phyloP scores from a whole-genome alignment of 2,888 invertebrate genomes.

The Spialia ferax region DNA sequence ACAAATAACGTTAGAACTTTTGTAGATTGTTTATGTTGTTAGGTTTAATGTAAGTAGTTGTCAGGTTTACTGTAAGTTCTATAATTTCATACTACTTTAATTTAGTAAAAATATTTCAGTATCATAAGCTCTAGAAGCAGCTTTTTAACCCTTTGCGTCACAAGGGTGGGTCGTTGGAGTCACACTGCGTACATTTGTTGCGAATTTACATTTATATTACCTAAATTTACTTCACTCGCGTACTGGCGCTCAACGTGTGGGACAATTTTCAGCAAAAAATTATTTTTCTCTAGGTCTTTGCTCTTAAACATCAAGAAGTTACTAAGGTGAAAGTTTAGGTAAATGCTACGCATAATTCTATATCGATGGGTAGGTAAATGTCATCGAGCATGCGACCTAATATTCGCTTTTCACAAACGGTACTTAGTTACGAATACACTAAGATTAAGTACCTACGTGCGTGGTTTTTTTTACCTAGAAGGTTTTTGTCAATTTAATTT shows the following conservation, averaged over 20 bases:
- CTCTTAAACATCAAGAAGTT: neutral
- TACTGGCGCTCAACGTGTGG: neutral
- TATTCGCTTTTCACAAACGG: too few relatives aligned
- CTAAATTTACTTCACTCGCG: neutral
- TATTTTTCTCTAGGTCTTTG: neutral
- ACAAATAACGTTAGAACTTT: neutral
- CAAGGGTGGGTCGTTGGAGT: constrained; percentile 14
- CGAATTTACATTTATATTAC: constrained; percentile 20
- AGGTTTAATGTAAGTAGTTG: too few relatives aligned
- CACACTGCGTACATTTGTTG: constrained; percentile 18
- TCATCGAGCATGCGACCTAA: too few relatives aligned
- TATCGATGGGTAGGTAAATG: too few relatives aligned
- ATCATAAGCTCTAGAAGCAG: constrained; percentile 1
- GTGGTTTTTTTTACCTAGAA: neutral
- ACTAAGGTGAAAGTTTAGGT: neutral
- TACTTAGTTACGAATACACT: too few relatives aligned
- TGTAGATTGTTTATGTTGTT: neutral
- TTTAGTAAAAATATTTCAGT: neutral
- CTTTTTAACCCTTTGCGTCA: constrained; percentile 14
- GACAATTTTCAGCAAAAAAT: constrained; percentile 1
- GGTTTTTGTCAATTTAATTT: too few relatives aligned
- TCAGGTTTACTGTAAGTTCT: too few relatives aligned
- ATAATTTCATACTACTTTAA: too few relatives aligned
- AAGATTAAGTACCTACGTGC: too few relatives aligned
- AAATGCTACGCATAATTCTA: too few relatives aligned